phyloP scores from a whole-genome alignment of 2,113 vertebrate species.

The Cebus imitator region DNA sequence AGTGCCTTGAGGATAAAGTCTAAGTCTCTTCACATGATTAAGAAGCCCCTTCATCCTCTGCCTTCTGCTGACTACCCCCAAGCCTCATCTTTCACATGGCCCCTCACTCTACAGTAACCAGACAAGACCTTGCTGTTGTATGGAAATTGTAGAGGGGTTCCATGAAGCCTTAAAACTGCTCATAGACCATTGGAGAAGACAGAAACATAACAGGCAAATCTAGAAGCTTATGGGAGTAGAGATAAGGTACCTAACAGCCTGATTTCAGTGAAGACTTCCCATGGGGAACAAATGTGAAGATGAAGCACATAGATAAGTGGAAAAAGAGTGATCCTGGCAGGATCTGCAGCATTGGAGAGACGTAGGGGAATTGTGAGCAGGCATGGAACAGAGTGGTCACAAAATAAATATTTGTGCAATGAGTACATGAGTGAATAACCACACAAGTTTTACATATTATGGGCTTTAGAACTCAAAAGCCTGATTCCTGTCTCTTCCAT shows the following conservation, averaged over 20 bases:
- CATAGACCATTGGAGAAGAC: background rate
- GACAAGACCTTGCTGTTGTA: background rate
- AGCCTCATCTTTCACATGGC: background rate
- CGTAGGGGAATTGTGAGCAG: background rate
- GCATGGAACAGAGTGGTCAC: background rate
- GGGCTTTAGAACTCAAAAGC: background rate
- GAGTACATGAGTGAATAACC: background rate
- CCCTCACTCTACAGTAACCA: background rate
- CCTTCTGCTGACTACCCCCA: background rate
- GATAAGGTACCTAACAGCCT: background rate
- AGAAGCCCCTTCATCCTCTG: background rate
- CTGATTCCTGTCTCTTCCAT: background rate
- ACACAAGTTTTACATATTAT: background rate
- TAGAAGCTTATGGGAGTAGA: background rate
- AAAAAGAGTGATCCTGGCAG: background rate
- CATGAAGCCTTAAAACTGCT: background rate
- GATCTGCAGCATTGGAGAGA: background rate
- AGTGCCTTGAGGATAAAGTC: background rate
- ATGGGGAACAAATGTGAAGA: background rate
- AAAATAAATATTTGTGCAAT: conserved; percentile 11
- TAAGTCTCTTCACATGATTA: background rate
- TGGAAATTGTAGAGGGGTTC: background rate
- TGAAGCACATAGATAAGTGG: background rate
- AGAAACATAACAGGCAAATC: background rate
- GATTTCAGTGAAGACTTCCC: background rate